These are phyloP conservation scores for Bothrops jararaca DNA, from an alignment of 2,113 vertebrate genomes.

Conservation along the genomic window DNA sequence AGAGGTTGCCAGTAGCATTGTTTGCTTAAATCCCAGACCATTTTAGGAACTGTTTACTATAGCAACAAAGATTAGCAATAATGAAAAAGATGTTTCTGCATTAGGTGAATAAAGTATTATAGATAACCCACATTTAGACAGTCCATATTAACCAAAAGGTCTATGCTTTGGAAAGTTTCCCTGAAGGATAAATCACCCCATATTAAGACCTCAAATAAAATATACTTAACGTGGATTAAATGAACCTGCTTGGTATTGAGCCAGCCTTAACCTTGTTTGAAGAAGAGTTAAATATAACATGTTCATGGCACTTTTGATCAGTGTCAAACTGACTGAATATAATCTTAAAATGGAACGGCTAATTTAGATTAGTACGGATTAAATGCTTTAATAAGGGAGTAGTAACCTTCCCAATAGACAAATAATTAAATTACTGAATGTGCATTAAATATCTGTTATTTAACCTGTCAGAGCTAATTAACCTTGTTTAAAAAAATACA, in stretches of 20 bases:
- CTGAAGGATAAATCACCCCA: not conserved
- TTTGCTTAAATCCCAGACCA: constrained; percentile 18
- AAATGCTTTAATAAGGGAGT: not conserved
- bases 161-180: not conserved
- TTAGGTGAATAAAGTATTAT: not conserved
- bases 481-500: not conserved
- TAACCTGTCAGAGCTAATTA: constrained; percentile 9
- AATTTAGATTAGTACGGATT: not conserved
- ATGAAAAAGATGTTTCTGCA: not conserved
- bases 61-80: constrained; percentile 13
- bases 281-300: constrained; percentile 11
- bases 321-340: not conserved
- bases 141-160: not conserved
- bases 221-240: constrained; percentile 11
- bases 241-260: not conserved
- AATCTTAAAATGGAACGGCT: not conserved
- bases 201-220: not conserved
- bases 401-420: not conserved
- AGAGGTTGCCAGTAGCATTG: constrained; percentile 10
- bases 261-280: constrained; percentile 8
- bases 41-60: not conserved
- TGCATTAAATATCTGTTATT: not conserved
- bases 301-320: not conserved
- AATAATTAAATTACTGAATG: constrained; percentile 7
- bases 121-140: not conserved